Conservation (phyloP, 2,113 vertebrate species). For the Athene noctua region DNA sequence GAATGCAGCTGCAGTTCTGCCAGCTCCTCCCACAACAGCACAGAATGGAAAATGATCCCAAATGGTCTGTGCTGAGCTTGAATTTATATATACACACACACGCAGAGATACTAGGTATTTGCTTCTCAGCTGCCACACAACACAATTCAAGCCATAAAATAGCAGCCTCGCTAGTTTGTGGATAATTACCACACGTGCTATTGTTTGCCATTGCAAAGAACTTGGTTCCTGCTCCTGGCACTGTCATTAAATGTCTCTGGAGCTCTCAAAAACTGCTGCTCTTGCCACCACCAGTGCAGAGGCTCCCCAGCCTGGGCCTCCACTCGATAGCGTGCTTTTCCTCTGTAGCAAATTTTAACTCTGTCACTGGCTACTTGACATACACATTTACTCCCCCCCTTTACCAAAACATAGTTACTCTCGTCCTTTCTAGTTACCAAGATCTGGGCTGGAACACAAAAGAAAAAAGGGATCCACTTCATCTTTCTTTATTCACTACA, state of each 20-base stretch:
- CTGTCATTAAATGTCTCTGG: neutral
- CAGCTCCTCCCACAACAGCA: constrained; percentile 67
- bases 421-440: neutral
- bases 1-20: constrained; percentile 47
- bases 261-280: neutral
- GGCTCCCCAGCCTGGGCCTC: neutral
- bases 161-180: neutral
- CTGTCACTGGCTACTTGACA: neutral
- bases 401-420: neutral
- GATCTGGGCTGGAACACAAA: neutral
- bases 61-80: neutral
- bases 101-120: neutral
- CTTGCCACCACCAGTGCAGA: neutral
- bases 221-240: neutral
- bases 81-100: neutral
- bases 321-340: neutral
- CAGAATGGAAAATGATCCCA: constrained; percentile 60
- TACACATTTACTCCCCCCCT: neutral
- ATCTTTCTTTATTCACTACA: neutral
- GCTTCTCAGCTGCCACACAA: neutral
- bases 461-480: neutral
- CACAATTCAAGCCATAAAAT: neutral
- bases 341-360: neutral
- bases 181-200: neutral
- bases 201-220: neutral